Evolutionary conservation across 2,113 vertebrate species (phyloP).

Genomic region (Prochilodus magdalenae): DNA sequence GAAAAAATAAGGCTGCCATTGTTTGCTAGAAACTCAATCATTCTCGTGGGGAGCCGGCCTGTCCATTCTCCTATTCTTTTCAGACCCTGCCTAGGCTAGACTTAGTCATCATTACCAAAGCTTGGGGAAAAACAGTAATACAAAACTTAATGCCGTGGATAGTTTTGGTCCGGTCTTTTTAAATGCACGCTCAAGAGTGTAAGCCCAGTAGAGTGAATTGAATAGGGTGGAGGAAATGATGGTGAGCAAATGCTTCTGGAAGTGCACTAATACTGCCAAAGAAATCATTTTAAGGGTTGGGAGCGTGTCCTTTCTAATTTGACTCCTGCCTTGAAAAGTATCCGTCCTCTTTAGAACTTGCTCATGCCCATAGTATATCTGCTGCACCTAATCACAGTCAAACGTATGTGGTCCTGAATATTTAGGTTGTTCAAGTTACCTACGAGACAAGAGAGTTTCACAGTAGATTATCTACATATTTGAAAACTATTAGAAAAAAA

Average conservation of each 20-base stretch:
- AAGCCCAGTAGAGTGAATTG: conserved; percentile 22
- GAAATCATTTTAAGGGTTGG: conserved; percentile 42
- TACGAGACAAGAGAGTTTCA: not conserved
- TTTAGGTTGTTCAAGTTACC: not conserved
- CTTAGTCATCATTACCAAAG: conserved; percentile 36
- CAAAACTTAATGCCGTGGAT: conserved; percentile 36
- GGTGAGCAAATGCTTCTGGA: conserved; percentile 53
- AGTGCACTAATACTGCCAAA: conserved; percentile 40
- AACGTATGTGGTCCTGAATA: not conserved
- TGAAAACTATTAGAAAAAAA: too few relatives aligned
- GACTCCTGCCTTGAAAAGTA: conserved; percentile 18
- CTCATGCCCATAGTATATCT: conserved; percentile 16
- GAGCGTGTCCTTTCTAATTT: conserved; percentile 49
- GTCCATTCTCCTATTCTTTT: conserved; percentile 52
- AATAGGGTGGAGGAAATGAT: conserved; percentile 43
- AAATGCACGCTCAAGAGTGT: conserved; percentile 6
- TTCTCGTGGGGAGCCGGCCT: conserved; percentile 47
- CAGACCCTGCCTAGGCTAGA: conserved; percentile 22
- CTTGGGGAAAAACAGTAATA: conserved; percentile 39
- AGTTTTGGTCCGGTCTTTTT: conserved; percentile 14
- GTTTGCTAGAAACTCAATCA: conserved; percentile 54
- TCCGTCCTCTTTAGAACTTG: conserved; percentile 38
- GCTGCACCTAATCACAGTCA: not conserved
- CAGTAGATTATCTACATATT: not conserved
- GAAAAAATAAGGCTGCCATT: conserved; percentile 54